A percentile compares a stretch with the other conserved stretches of the same genome.
These are phyloP conservation scores for Sebastes nivosus DNA, from an alignment of 2,797 vertebrate genomes.

Conservation along the genomic window DNA sequence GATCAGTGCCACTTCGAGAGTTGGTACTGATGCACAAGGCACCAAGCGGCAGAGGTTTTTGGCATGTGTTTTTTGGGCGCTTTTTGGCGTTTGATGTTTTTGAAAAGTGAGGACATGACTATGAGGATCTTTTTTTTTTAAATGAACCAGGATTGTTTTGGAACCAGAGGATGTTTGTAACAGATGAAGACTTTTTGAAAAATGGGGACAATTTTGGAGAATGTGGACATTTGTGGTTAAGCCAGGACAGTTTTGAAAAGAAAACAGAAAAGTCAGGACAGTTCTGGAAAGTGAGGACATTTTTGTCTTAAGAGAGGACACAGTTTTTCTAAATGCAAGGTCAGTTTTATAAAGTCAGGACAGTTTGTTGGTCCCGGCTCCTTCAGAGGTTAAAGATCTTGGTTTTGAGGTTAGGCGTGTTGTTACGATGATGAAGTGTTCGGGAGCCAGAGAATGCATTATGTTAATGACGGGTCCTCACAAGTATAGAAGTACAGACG, in stretches of 20 bases:
- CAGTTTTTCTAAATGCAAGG: background rate
- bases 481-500: background rate
- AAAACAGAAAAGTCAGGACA: background rate
- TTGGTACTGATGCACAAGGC: too few species aligned
- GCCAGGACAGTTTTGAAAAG: too few species aligned
- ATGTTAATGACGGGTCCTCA: background rate
- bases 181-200: background rate
- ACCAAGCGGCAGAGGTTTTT: too few species aligned
- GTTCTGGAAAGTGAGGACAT: background rate
- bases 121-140: background rate
- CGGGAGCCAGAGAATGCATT: background rate
- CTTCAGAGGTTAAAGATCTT: background rate
- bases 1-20: too few species aligned
- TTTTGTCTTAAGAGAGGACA: background rate
- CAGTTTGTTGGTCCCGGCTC: background rate
- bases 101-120: background rate
- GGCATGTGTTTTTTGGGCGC: fast-evolving
- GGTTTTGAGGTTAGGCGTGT: background rate
- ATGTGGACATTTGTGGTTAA: background rate
- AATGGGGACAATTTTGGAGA: background rate
- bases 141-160: background rate
- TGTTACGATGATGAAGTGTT: background rate
- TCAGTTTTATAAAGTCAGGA: background rate
- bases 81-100: background rate
- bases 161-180: background rate